Evolutionary conservation across 2,113 vertebrate species (phyloP).

Genomic region (Lamprologus callipterus): DNA sequence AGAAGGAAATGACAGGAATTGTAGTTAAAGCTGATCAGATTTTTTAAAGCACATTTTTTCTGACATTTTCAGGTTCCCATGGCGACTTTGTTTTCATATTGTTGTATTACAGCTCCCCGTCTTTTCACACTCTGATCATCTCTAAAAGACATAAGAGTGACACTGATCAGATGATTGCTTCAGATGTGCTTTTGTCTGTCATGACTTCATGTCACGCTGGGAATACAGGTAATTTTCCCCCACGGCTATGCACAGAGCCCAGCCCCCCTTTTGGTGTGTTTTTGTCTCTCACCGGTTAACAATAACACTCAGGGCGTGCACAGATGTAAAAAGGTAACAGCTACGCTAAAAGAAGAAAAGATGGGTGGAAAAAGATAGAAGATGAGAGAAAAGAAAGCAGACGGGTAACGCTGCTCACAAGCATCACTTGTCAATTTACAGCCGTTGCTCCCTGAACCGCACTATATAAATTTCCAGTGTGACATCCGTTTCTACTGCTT

Average conservation of each 20-base stretch:
- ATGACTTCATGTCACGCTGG: slow-evolving; percentile 7
- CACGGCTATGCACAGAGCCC: background rate
- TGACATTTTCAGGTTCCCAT: background rate
- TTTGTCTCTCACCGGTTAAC: slow-evolving; percentile 54
- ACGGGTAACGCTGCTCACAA: slow-evolving; percentile 58
- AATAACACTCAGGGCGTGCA: slow-evolving; percentile 33
- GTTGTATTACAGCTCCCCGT: background rate
- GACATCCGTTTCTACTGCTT: slow-evolving; percentile 68
- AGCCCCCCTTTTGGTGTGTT: slow-evolving; percentile 15
- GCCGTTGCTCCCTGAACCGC: slow-evolving; percentile 61
- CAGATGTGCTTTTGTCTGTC: slow-evolving; percentile 18
- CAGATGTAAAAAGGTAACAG: slow-evolving; percentile 60
- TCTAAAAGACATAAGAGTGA: slow-evolving; percentile 22
- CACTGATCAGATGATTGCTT: slow-evolving; percentile 26
- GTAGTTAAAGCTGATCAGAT: background rate
- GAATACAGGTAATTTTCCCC: slow-evolving; percentile 24
- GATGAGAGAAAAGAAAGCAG: slow-evolving; percentile 63
- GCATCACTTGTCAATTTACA: slow-evolving; percentile 69
- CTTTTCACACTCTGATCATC: background rate
- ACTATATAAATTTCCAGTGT: slow-evolving; percentile 63
- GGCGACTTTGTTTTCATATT: background rate
- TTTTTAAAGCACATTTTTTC: background rate
- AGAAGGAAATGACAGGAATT: background rate
- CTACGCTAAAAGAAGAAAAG: slow-evolving; percentile 35
- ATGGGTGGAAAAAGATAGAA: slow-evolving; percentile 51